These are phyloP conservation scores for Rhinoderma darwinii DNA, from an alignment of 2,113 vertebrate genomes.

Conservation along the genomic window DNA sequence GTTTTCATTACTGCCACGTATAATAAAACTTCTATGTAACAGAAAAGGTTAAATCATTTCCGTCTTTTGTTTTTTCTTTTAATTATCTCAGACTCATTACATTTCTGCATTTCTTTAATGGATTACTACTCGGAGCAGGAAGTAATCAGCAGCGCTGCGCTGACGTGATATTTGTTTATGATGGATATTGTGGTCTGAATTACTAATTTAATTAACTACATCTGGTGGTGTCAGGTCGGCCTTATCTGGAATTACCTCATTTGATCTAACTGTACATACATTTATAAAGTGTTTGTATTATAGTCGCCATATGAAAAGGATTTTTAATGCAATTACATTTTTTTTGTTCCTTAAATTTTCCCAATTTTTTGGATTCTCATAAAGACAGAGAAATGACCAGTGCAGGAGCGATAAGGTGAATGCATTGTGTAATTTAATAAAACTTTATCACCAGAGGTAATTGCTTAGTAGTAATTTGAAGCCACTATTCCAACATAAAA, in stretches of 20 bases:
- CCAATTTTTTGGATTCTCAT: slow-evolving; percentile 8
- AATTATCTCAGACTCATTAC: slow-evolving; percentile 21
- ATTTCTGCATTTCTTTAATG: slow-evolving; percentile 22
- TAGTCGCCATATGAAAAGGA: neutral
- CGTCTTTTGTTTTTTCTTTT: neutral
- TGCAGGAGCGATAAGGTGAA: neutral
- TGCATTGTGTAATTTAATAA: slow-evolving; percentile 9
- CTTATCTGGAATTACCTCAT: neutral
- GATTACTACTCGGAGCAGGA: neutral
- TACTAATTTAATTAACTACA: neutral
- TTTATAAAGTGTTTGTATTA: neutral
- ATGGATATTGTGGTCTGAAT: neutral
- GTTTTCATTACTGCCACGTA: neutral
- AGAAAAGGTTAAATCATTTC: neutral
- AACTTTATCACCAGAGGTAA: slow-evolving; percentile 7
- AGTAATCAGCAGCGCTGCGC: neutral
- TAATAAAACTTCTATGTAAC: neutral
- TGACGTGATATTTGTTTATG: neutral
- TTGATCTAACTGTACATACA: neutral
- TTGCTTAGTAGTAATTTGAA: neutral
- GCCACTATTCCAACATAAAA: neutral
- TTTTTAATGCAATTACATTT: slow-evolving; percentile 2
- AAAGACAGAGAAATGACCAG: slow-evolving; percentile 18
- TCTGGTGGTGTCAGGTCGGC: neutral
- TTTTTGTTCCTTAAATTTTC: slow-evolving; percentile 11